Evolutionary conservation across 1,140 invertebrate species (phyloP).

Genomic region (Coptotermes formosanus): DNA sequence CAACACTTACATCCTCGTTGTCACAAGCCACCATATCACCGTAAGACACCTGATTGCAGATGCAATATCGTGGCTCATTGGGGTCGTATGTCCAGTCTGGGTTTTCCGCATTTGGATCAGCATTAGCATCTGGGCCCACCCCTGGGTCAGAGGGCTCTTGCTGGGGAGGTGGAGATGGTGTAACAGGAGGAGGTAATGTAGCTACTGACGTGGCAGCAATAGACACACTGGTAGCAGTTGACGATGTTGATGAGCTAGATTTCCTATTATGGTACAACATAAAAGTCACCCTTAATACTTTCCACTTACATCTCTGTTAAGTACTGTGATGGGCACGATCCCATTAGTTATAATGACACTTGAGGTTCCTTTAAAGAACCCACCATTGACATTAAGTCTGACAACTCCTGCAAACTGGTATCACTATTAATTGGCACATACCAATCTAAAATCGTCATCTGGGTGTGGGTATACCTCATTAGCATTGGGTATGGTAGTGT

Average conservation of each 20-base stretch:
- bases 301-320: too few species aligned
- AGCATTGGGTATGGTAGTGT: too few species aligned
- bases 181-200: slow-evolving; percentile 44
- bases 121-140: slow-evolving; percentile 39
- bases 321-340: too few species aligned
- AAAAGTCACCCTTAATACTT: too few species aligned
- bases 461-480: too few species aligned
- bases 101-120: slow-evolving; percentile 48
- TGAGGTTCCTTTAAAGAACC: too few species aligned
- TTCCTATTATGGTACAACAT: slow-evolving; percentile 33
- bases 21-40: slow-evolving; percentile 99
- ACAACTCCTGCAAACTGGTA: too few species aligned
- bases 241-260: slow-evolving; percentile 29
- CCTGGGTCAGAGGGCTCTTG: slow-evolving; percentile 26
- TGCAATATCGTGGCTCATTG: slow-evolving; percentile 93
- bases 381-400: too few species aligned
- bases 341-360: too few species aligned
- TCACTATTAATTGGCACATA: too few species aligned
- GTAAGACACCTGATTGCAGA: slow-evolving; percentile 97
- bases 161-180: slow-evolving; percentile 30
- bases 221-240: background rate
- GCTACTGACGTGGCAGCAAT: slow-evolving; percentile 37
- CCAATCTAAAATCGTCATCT: too few species aligned
- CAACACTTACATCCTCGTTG: slow-evolving; percentile 83
- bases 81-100: slow-evolving; percentile 78